Evolutionary conservation across 1,140 invertebrate genomes (phyloP), one percentile per base, ranked within the genome.

Genomic region (Maniola jurtina): DNA sequence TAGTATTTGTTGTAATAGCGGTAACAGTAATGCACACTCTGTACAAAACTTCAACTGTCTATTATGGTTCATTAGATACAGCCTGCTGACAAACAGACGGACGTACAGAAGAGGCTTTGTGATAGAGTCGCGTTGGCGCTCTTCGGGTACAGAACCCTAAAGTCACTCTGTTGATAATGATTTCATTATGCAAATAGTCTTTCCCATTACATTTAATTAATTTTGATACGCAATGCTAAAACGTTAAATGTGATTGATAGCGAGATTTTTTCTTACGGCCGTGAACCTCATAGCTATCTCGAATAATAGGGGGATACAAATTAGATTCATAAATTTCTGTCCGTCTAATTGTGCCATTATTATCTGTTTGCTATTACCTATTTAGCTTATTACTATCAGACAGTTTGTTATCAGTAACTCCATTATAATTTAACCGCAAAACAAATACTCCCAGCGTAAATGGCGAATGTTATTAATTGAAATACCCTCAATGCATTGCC

Each of bases 381-480:
- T 69, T 69, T 69, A 69, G 67, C 67, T 69, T 69, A 69, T 69
- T 68, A 61, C 66, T 58, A 68, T 68, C 66, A 63, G 61, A 68
- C 66, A 68, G 66, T 64, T 64, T 69, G 66, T 68, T 68, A 69
- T 69, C 62, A 69, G 67, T 69, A 61, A 64, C 67, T 64, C 58
- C 33, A 69, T 69, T 69, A 69, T 69, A 69, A 69, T 69, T 60
- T 57, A 61, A 68, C 68, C 68, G 42, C 68, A 70, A 67, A 73
- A 68, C 62, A 68, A 70, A 70, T 67, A 67, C 45, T 57, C 57
- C 48, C 62, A 68, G 56, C 64, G 65, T 55, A 61, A 58, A 68
- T 64, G 40, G 61, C 56, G 72, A 72, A 75, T 73, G 67, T 64
- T 79, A 76, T 75, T 76, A 76, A 77, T 74, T 73, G 70, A 73